Evolutionary conservation across 2,797 vertebrate species (phyloP).

Genomic region (Capromys pilorides): DNA sequence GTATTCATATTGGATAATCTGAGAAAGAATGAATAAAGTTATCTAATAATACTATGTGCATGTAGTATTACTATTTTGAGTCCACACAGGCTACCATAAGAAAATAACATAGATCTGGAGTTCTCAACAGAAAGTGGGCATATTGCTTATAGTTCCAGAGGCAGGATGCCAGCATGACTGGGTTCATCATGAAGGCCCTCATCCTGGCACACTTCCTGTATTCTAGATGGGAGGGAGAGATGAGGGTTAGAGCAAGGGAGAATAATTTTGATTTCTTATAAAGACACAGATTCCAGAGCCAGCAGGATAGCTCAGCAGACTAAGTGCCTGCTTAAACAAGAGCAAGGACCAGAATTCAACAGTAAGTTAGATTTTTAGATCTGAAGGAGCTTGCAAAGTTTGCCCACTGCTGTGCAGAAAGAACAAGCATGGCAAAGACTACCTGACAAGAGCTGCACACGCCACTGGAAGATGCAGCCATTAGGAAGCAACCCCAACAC

Average conservation of each 20-base stretch:
- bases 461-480: not conserved
- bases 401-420: not conserved
- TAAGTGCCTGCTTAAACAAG: too few relatives aligned
- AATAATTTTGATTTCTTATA: not conserved
- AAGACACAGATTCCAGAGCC: not conserved
- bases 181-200: not conserved
- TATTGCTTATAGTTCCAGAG: not conserved
- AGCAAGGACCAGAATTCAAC: not conserved
- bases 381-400: not conserved
- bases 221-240: not conserved
- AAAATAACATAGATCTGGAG: not conserved
- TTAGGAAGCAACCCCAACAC: not conserved
- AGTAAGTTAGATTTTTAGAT: not conserved
- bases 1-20: constrained; percentile 20
- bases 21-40: constrained; percentile 39
- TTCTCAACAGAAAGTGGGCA: not conserved
- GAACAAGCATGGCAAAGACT: not conserved
- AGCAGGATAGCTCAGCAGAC: too few relatives aligned
- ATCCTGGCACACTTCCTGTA: not conserved
- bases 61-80: not conserved
- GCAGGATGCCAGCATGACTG: not conserved
- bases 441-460: not conserved
- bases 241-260: too few relatives aligned
- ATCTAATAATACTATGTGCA: not conserved
- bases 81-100: not conserved